Percentiles rank a stretch among this genome's conserved stretches.
Conservation (phyloP, 2,888 invertebrate species). For the Eutolmus rufibarbis region DNA sequence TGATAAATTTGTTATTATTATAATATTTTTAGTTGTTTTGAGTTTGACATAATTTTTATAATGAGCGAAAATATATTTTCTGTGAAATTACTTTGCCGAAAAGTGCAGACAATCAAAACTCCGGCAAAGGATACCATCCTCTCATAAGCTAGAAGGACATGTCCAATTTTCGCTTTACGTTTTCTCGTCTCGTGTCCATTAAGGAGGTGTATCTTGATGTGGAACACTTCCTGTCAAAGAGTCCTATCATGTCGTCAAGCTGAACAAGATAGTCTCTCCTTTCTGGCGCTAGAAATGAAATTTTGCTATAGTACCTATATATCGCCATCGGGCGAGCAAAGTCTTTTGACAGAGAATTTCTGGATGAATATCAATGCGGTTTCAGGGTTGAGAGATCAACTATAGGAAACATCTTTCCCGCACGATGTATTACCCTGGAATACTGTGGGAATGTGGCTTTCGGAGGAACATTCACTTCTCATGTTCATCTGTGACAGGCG, state of each 20-base stretch:
- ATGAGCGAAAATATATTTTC: not conserved
- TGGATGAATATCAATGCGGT: not conserved
- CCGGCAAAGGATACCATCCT: not conserved
- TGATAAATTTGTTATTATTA: too few species aligned
- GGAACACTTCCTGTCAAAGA: not conserved
- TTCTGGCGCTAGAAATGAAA: not conserved
- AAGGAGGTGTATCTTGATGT: not conserved
- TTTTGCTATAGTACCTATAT: not conserved
- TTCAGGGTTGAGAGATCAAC: not conserved
- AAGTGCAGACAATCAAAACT: not conserved
- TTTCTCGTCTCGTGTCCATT: not conserved
- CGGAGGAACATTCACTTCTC: not conserved
- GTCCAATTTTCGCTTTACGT: not conserved
- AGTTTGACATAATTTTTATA: not conserved
- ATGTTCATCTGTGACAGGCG: not conserved
- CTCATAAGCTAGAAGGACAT: not conserved
- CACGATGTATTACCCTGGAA: not conserved
- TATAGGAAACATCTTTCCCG: not conserved
- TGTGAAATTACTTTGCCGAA: not conserved
- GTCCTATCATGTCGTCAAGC: not conserved
- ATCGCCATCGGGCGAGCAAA: not conserved
- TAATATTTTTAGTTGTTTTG: too few species aligned
- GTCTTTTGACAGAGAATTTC: not conserved
- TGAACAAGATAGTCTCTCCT: not conserved
- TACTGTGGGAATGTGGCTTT: not conserved